Percentiles rank a stretch among this genome's conserved stretches.
Evolutionary conservation across 2,113 vertebrate genomes (phyloP).

Genomic region (Hypomesus transpacificus): DNA sequence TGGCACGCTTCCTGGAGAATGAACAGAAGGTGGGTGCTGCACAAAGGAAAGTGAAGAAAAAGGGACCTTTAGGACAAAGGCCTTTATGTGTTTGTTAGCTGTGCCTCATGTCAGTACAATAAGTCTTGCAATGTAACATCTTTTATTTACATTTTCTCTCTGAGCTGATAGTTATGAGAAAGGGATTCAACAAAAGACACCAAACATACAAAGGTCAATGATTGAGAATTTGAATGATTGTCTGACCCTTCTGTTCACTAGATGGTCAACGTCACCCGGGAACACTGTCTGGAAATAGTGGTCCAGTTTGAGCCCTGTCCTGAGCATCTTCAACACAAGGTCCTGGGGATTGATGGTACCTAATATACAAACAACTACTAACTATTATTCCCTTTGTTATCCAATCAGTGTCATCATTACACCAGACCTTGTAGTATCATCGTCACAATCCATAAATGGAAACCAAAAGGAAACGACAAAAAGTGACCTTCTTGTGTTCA

Average conservation of each 20-base stretch:
- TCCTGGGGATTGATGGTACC: conserved; percentile 91
- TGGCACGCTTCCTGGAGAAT: conserved; percentile 82
- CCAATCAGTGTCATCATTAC: neutral
- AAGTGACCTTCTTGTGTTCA: neutral
- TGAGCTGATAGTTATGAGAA: too few relatives aligned
- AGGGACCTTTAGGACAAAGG: neutral
- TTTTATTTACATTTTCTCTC: too few relatives aligned
- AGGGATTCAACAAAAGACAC: too few relatives aligned
- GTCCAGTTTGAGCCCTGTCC: conserved; percentile 87
- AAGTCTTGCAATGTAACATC: too few relatives aligned
- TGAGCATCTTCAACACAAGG: conserved; percentile 77
- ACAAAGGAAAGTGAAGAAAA: neutral
- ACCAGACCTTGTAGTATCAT: neutral
- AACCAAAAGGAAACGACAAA: neutral
- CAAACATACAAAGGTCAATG: too few relatives aligned
- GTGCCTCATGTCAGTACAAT: too few relatives aligned
- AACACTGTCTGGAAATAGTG: conserved; percentile 82
- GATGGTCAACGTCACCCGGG: conserved; percentile 80
- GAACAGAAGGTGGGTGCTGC: conserved; percentile 84
- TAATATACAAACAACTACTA: neutral
- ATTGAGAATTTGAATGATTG: neutral
- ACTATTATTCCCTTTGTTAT: neutral
- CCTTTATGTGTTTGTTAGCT: too few relatives aligned
- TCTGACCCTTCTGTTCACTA: conserved; percentile 43
- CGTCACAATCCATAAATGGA: neutral